A percentile compares a stretch with the other conserved stretches of the same genome.
Conservation (phyloP, 2,113 vertebrate genomes). For the Semnornis frantzii region DNA sequence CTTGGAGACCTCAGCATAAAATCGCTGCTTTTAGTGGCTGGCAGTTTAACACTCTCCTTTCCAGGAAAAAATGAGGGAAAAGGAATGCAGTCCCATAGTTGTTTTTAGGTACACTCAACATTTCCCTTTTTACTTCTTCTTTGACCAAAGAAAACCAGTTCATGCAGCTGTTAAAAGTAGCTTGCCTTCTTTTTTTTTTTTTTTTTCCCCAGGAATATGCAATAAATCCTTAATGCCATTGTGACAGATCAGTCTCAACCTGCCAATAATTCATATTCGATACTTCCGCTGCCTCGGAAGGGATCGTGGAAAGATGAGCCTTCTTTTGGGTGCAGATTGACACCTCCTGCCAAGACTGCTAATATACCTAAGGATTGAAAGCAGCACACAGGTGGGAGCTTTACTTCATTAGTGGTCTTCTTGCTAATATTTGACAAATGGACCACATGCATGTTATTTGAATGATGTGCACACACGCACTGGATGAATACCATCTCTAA, state of each 20-base stretch:
- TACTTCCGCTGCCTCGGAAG: background rate
- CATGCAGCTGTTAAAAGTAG: background rate
- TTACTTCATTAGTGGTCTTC: background rate
- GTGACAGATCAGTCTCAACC: conserved; percentile 28
- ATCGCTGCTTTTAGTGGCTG: conserved; percentile 34
- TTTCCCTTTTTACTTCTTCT: background rate
- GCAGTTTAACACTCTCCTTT: conserved; percentile 57
- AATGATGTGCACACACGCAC: background rate
- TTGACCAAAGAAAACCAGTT: conserved; percentile 1
- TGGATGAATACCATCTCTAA: background rate
- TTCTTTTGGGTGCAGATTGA: background rate
- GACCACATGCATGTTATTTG: background rate
- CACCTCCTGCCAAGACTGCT: background rate
- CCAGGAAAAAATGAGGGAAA: background rate
- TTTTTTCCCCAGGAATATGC: background rate
- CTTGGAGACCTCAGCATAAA: conserved; percentile 69
- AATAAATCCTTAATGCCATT: conserved; percentile 26
- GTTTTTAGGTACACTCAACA: background rate
- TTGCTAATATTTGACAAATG: background rate
- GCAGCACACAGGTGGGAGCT: background rate
- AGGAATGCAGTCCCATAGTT: background rate
- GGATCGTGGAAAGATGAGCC: background rate
- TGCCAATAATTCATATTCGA: conserved; percentile 41
- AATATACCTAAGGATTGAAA: background rate
- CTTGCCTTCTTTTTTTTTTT: background rate